Evolutionary conservation across 2,797 vertebrate genomes (phyloP), one percentile per base, ranked within the genome.

Genomic region (Sebastes cheni): DNA sequence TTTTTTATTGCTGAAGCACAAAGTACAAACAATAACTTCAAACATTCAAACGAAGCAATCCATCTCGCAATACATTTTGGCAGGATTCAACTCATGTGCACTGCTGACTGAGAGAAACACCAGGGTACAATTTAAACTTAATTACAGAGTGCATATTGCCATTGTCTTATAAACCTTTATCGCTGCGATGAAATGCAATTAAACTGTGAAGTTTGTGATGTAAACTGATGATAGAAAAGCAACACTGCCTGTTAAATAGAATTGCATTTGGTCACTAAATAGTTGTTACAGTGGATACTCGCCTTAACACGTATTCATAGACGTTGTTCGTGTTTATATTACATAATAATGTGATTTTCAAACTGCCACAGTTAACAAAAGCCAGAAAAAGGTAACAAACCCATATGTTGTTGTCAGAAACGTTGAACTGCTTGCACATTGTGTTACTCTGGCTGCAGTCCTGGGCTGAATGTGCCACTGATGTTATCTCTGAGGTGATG

Each of bases 1-100:
- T 61, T 80, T 94, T 93, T 94, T 96, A 97, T 97, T 98, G 96
- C 96, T 95, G 92, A 95, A 95, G 96, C 95, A 93, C 27, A 27
- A 27, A 93, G 90, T 94, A 89, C 93, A 92, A 95, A 94, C 90
- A 95, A 94, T 92, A 93, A 88, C 79, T 93, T 94, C 77, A 89
- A 95, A 93, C 86, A 93, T 86, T 92, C n/a, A 66, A 85, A 95
- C 94, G 93, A 94, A 95, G 91, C 91, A 65, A 76, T 93, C 75
- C 71, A 81, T 90, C 87, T 92, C 36, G 89, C 88, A 93, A 92
- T 84, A 90, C 18, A 61, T 62, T 75, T 67, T 29, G 60, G 54
- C 75, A 80, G 46, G 52, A 75, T 72, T 84, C 4, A 81, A 34
- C 71, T 55, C 23, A 39, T 39, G 75, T 82, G 67, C 65, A 72